Conservation (phyloP, 35 echinoderm and acorn worm species). For the Lytechinus variegatus region DNA sequence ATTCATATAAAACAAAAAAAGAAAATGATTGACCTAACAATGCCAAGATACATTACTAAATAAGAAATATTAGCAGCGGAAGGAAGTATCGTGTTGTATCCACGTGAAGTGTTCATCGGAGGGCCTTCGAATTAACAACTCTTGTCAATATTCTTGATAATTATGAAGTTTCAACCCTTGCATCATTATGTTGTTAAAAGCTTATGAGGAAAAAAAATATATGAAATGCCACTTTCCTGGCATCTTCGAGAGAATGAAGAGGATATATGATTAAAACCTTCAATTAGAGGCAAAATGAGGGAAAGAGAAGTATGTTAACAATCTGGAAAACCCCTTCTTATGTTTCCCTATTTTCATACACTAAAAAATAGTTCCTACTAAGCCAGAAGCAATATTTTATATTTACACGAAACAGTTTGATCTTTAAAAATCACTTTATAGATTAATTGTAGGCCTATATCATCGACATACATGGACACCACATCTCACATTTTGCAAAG, state of each 20-base stretch:
- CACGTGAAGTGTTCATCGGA: too few species aligned
- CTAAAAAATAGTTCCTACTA: neutral
- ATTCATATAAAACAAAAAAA: too few species aligned
- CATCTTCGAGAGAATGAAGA: neutral
- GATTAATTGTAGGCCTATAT: too few species aligned
- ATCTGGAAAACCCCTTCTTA: neutral
- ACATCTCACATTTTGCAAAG: too few species aligned
- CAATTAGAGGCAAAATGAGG: neutral
- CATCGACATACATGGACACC: too few species aligned
- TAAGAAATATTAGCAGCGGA: too few species aligned
- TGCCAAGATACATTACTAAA: too few species aligned
- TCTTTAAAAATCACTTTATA: neutral
- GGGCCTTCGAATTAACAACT: too few species aligned
- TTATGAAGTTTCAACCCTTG: neutral
- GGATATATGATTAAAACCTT: neutral
- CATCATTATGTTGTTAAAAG: neutral
- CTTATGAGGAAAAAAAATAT: neutral
- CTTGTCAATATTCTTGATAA: too few species aligned
- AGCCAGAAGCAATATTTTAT: neutral
- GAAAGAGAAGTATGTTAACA: neutral
- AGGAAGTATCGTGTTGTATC: too few species aligned
- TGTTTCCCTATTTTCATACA: neutral
- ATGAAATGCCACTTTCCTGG: neutral
- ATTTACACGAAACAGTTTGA: neutral
- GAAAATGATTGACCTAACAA: too few species aligned